Conservation (phyloP, 2,888 invertebrate species). For the Caradrina kadenii region DNA sequence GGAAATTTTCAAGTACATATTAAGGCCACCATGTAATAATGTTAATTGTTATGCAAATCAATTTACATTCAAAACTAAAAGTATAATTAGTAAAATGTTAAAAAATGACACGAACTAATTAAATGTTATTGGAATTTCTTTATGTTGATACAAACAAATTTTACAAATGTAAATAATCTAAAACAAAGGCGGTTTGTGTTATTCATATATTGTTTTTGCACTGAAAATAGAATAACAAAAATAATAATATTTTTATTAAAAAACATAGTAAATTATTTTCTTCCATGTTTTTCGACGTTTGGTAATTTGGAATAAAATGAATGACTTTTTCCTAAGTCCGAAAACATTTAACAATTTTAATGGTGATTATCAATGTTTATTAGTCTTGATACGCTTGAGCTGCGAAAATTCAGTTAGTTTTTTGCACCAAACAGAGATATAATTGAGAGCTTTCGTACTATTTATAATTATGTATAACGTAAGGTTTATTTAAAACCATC, state of each 20-base stretch:
- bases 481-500: conserved; percentile 14
- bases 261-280: conserved; percentile 13
- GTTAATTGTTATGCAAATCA: conserved; percentile 69
- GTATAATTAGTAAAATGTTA: conserved; percentile 63
- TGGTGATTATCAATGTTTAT: conserved; percentile 6
- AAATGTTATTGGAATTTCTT: conserved; percentile 58
- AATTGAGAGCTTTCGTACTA: conserved; percentile 12
- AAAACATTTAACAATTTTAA: background rate
- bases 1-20: conserved; percentile 81
- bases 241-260: conserved; percentile 18
- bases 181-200: conserved; percentile 57
- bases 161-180: conserved; percentile 57
- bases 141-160: conserved; percentile 44
- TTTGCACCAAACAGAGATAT: background rate
- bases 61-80: conserved; percentile 68
- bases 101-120: conserved; percentile 57
- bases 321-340: background rate
- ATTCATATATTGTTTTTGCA: conserved; percentile 50
- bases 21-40: conserved; percentile 84
- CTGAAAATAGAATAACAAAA: conserved; percentile 44
- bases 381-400: conserved; percentile 11
- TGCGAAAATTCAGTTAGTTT: background rate
- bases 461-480: conserved; percentile 46
- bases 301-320: conserved; percentile 13
- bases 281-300: conserved; percentile 32